Base-by-base conservation (phyloP, 2,797 vertebrate species). In the Chromis chromis region DNA sequence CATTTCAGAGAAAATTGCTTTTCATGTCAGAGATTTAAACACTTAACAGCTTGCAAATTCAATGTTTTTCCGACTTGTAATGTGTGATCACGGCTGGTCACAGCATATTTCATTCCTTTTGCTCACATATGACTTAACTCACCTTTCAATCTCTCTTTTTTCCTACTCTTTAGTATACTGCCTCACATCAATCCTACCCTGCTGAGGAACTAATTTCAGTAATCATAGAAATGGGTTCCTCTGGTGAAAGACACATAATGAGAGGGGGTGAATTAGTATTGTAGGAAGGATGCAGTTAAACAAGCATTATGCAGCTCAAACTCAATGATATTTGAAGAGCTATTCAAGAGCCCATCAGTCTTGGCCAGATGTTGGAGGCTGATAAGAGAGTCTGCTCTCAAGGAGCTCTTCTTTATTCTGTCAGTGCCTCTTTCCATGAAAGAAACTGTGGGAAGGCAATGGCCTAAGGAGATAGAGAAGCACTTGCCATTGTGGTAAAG, bases 321-420 rank as follows among this genome's bases (percentile, higher is more conserved):
- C 90, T 89, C 89, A 84, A 76, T 91, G 89, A 91, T 90, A 83
- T 93, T 92, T 90, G 78, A 79, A 91, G 74, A 83, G 84, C 85
- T 83, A 65, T 88, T 92, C 82, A 83, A 89, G 86, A 91, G 83
- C 90, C 91, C 87, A 90, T 93, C 92, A 91, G 87, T 92, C 88
- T 90, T 88, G 88, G 87, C 91, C 93, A 91, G 91, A 94, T 94
- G 91, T 90, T 91, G 86, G 78, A 83, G 70, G 66, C 74, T 83
- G 92, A 94, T 93, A 94, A 93, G 81, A 88, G 81, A 85, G 77
- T 84, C 65, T 67, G 79, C 82, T 85, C 86, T 89, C 71, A 81
- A 88, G 84, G 87, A 91, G 88, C 78, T 87, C 85, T 91, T 88
- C 77, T 89, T 89, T 91, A 91, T 91, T 91, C 92, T 87, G 88